phyloP scores from a whole-genome alignment of 2,888 invertebrate species.

The Noctua janthina region DNA sequence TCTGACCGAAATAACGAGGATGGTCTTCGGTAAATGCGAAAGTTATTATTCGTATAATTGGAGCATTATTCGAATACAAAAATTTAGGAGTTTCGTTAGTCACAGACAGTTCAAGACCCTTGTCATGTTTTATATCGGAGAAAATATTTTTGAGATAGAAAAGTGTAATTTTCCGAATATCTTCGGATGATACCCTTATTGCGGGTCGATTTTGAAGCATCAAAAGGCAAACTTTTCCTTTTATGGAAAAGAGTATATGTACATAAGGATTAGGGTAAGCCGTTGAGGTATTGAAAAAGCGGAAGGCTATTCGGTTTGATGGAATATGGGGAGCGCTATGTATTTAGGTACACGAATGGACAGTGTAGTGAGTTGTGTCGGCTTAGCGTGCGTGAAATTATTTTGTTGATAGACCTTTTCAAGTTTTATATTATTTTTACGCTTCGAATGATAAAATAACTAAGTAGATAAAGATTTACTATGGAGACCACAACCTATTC shows the following conservation, averaged over 20 bases:
- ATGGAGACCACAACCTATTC: neutral
- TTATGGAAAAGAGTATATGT: slow-evolving; percentile 31
- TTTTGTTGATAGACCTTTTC: slow-evolving; percentile 4
- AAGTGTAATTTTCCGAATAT: slow-evolving; percentile 48
- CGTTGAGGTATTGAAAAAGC: slow-evolving; percentile 49
- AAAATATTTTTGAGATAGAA: slow-evolving; percentile 41
- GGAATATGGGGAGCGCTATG: slow-evolving; percentile 3
- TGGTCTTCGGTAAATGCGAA: slow-evolving; percentile 65
- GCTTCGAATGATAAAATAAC: neutral
- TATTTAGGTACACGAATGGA: slow-evolving; percentile 10
- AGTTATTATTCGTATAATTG: slow-evolving; percentile 63
- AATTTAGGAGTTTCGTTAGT: slow-evolving; percentile 50
- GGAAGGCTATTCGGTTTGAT: slow-evolving; percentile 33
- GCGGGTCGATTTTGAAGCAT: slow-evolving; percentile 40
- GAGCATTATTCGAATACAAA: slow-evolving; percentile 58
- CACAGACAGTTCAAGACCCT: slow-evolving; percentile 56
- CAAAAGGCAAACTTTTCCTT: slow-evolving; percentile 48
- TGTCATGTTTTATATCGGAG: slow-evolving; percentile 57
- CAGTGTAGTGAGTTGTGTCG: neutral
- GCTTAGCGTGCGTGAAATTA: slow-evolving; percentile 31
- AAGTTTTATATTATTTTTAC: neutral
- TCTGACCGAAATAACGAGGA: slow-evolving; percentile 72
- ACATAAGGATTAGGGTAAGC: slow-evolving; percentile 48
- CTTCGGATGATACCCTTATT: slow-evolving; percentile 34
- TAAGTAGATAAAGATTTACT: neutral